Evolutionary conservation across 2,888 invertebrate genomes (phyloP), one percentile per base, ranked within the genome.

Genomic region (Pollenia angustigena): DNA sequence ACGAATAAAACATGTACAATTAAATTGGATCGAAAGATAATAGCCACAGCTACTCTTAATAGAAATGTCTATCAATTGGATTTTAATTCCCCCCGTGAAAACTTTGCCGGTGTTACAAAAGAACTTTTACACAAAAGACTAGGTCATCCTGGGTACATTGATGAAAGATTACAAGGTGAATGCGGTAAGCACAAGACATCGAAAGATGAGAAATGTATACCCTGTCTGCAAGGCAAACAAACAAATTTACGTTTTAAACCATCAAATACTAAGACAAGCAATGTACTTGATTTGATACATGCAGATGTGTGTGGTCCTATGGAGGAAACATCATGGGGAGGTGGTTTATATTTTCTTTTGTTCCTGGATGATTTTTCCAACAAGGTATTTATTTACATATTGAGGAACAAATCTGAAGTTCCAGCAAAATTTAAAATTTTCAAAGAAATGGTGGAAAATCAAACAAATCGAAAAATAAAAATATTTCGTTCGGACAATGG

Each of bases 91-190:
- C 1, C 18, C 18, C 18, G 18, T 18, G 18, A 18, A 18, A 18
- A 18, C 18, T 69, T 66, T 76, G 52, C 23, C 11, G 52, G 32
- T 54, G n/a, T 76, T 2, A 46, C 54, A n/a, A 64, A 66, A 11
- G 66, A 75, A 60, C n/a, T 81, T 44, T 40, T 66, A n/a, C 75
- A 75, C 12, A 81, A 68, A 68, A n/a, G 71, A 12, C 75, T 82
- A 10, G 76, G 76, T 0, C 75, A 82, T 76, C 50, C 60, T 1
- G 40, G 18, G 0, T 32, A 60, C 12, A 62, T 69, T 42, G 50
- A 50, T 64, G 32, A 81, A 16, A 9, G 7, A 74, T 1, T 72
- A 8, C 40, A n/a, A 40, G 1, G 40, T 4, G 40, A 60, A 4
- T 40, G 7, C 14, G 1, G 18, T 40, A n/a, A 60, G 4, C 14